phyloP scores from a whole-genome alignment of 1,140 invertebrate genomes.

The Scaptodrosophila lebanonensis region DNA sequence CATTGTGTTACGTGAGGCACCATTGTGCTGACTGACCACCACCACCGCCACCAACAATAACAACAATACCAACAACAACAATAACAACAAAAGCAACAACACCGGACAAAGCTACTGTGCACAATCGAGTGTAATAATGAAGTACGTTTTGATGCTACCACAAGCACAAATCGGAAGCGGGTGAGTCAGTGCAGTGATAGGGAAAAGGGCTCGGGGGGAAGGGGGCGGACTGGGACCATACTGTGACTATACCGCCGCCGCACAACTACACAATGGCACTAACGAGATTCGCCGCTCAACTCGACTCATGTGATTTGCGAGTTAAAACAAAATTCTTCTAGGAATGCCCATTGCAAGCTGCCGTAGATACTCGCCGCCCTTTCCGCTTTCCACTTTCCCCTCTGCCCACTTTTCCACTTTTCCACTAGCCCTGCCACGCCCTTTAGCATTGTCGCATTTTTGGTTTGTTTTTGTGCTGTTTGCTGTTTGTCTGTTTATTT shows the following conservation, averaged over 20 bases:
- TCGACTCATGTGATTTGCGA: constrained; percentile 59
- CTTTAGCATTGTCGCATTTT: constrained; percentile 9
- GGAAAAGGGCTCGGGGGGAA: background rate
- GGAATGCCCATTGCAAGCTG: constrained; percentile 31
- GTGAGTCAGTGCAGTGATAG: too few species aligned
- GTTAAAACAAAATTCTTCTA: constrained; percentile 59
- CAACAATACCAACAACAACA: background rate
- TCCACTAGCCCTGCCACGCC: too few species aligned
- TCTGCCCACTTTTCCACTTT: background rate
- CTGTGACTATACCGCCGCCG: constrained; percentile 2
- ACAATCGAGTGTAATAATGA: constrained; percentile 74
- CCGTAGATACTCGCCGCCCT: background rate
- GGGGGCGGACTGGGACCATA: constrained; percentile 2
- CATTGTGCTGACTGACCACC: constrained; percentile 8
- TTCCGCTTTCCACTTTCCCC: background rate
- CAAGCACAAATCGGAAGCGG: background rate
- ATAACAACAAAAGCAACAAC: constrained; percentile 7
- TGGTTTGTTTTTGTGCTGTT: constrained; percentile 41
- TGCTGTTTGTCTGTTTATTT: constrained; percentile 53
- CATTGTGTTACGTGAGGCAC: constrained; percentile 19
- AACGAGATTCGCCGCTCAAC: constrained; percentile 23
- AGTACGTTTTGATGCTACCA: constrained; percentile 58
- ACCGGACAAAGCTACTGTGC: constrained; percentile 31
- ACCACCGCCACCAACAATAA: background rate
- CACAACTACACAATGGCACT: constrained; percentile 38